Percentiles rank a stretch among this genome's conserved stretches.
Evolutionary conservation across 2,113 vertebrate species (phyloP).

Genomic region (Gracilinanus agilis): DNA sequence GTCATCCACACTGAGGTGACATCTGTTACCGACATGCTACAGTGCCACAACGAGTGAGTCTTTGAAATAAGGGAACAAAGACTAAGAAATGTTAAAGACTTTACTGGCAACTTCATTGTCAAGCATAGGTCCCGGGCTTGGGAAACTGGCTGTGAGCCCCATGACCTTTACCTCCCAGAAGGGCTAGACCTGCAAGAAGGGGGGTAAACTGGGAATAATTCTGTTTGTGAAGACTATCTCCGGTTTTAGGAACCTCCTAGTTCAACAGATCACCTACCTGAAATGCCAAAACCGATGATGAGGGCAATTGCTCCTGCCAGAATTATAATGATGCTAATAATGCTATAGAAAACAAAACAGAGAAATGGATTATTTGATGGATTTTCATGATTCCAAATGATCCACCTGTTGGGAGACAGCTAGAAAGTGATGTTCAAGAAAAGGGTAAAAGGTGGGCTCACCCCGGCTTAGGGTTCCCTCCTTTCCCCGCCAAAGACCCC

Average conservation of each 20-base stretch:
- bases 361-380: constrained; percentile 53
- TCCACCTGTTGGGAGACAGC: background rate
- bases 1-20: background rate
- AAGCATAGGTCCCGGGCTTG: background rate
- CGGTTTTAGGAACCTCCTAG: background rate
- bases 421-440: background rate
- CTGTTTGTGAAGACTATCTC: background rate
- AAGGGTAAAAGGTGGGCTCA: background rate
- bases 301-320: constrained; percentile 76
- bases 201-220: accelerated
- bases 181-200: background rate
- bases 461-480: background rate
- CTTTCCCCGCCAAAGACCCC: no score
- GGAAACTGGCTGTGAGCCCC: background rate
- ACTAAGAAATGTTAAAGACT: background rate
- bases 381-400: background rate
- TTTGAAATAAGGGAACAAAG: background rate
- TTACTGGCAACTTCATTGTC: background rate
- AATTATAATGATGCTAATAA: constrained; percentile 73
- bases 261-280: constrained; percentile 66
- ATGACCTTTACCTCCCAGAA: background rate
- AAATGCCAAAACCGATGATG: constrained; percentile 79
- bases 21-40: background rate
- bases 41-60: background rate
- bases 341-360: constrained; percentile 53